These are phyloP conservation scores for Aythya baeri DNA, from an alignment of 2,113 vertebrate genomes.

Conservation along the genomic window DNA sequence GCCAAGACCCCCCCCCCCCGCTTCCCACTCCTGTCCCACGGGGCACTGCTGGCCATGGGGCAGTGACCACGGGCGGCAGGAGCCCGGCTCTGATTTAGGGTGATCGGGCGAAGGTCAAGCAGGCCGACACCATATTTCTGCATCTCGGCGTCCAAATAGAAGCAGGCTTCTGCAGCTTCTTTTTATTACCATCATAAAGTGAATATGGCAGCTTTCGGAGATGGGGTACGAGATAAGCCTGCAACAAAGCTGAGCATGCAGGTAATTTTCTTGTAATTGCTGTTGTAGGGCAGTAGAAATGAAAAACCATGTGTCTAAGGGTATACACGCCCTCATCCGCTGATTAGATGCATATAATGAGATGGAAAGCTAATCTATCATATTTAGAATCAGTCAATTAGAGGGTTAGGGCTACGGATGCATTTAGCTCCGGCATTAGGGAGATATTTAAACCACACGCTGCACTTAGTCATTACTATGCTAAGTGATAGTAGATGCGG, in stretches of 20 bases:
- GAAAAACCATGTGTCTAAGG: conserved; percentile 5
- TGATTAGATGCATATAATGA: conserved; percentile 59
- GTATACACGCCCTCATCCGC: not conserved
- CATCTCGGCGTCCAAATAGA: not conserved
- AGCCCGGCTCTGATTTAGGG: not conserved
- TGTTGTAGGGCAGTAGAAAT: not conserved
- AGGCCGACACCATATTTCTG: not conserved
- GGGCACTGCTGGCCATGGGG: not conserved
- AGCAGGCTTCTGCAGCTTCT: not conserved
- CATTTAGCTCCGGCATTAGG: conserved; percentile 46
- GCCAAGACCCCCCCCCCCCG: not conserved
- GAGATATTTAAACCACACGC: conserved; percentile 56
- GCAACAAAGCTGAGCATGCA: accelerated
- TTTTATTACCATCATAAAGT: not conserved
- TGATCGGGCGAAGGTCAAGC: not conserved
- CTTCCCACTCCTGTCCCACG: not conserved
- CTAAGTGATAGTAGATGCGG: conserved; percentile 65
- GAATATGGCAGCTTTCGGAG: not conserved
- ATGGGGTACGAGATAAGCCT: not conserved
- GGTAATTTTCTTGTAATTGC: conserved; percentile 14
- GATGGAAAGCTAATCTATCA: conserved; percentile 70
- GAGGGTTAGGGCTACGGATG: conserved; percentile 41
- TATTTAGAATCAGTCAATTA: conserved; percentile 68
- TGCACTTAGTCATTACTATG: conserved; percentile 53
- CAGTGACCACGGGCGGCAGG: not conserved